Evolutionary conservation across 2,797 vertebrate species (phyloP), one percentile per base, ranked within the genome.

Genomic region (Pipistrellus pygmaeus): DNA sequence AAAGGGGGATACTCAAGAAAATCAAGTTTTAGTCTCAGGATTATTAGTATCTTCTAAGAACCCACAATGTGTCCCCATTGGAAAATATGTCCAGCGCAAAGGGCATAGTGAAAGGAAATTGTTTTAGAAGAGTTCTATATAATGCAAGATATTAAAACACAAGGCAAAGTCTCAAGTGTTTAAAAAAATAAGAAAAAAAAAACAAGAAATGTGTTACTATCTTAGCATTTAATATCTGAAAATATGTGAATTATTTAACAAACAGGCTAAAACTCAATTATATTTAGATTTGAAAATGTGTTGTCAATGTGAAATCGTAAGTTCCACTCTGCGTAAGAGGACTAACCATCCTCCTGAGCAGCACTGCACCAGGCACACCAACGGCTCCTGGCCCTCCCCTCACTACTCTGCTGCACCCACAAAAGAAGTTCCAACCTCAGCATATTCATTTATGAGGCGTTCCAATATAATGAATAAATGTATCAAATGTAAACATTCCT

Each of bases 21-120:
- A 87, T 41, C 11, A 68, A 86, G 83, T n/a, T 86, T 89, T 41
- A 80, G 64, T 77, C 46, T 90, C 9, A 41, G 17, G 38, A 78
- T 85, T 84, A 87, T 88, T 38, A 90, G 46, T 53, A 76, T 73
- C 41, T 53, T 93, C 57, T 44, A 87, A 91, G 46, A 92, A 84
- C 21, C 25, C 41, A 44, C 46, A 77, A 51, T 51, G 93, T 80
- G 91, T 66, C 60, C n/a, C 15, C 32, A 75, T 1, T 88, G 46
- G 75, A 91, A 91, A 93, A 85, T 53, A 84, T 23, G n/a, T 38
- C 35, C 30, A 71, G 53, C 62, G 30, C 32, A 90, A 32, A 5
- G 5, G 35, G 15, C 92, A 91, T 84, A 94, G 81, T 41, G 92
- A 91, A 86, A 75, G 44, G n/a, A 76, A 69, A 71, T 18, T 88